phyloP scores from a whole-genome alignment of 1,140 invertebrate genomes.

The Drosophila eugracilis region DNA sequence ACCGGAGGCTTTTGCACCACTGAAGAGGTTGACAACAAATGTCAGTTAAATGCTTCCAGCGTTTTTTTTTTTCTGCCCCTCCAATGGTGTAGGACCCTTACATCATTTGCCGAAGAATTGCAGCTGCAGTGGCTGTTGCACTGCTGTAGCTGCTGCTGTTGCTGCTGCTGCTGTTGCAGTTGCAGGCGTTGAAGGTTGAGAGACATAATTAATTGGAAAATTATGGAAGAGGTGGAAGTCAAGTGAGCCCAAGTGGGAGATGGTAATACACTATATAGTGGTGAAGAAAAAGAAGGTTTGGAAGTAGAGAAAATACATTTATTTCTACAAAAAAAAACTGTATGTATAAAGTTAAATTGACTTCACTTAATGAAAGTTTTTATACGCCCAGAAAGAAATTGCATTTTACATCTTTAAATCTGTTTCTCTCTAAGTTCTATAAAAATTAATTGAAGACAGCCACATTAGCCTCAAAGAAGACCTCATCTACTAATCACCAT shows the following conservation, averaged over 20 bases:
- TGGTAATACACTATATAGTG: constrained; percentile 27
- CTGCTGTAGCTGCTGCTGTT: constrained; percentile 13
- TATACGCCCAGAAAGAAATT: not conserved
- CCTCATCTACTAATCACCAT: constrained; percentile 3
- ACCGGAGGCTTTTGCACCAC: constrained; percentile 21
- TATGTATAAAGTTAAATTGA: too few relatives aligned
- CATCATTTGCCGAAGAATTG: constrained; percentile 69
- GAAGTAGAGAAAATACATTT: too few relatives aligned
- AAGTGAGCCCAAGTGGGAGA: constrained; percentile 23
- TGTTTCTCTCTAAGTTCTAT: not conserved
- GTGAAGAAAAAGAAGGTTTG: too few relatives aligned
- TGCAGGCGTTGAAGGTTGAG: constrained; percentile 41
- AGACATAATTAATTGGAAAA: constrained; percentile 70
- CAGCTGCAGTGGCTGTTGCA: constrained; percentile 29
- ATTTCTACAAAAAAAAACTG: too few relatives aligned
- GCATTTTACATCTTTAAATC: not conserved
- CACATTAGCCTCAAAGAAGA: not conserved
- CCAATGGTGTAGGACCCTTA: constrained; percentile 35
- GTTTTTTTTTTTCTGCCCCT: constrained; percentile 29
- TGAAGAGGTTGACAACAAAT: constrained; percentile 72
- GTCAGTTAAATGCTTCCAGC: constrained; percentile 70
- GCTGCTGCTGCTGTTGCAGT: constrained; percentile 26
- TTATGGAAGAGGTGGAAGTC: constrained; percentile 50
- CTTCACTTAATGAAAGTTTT: not conserved
- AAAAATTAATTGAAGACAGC: not conserved